phyloP scores from a whole-genome alignment of 30 jellyfish, hydroid and myxozoan species.

The Catostylus mosaicus region DNA sequence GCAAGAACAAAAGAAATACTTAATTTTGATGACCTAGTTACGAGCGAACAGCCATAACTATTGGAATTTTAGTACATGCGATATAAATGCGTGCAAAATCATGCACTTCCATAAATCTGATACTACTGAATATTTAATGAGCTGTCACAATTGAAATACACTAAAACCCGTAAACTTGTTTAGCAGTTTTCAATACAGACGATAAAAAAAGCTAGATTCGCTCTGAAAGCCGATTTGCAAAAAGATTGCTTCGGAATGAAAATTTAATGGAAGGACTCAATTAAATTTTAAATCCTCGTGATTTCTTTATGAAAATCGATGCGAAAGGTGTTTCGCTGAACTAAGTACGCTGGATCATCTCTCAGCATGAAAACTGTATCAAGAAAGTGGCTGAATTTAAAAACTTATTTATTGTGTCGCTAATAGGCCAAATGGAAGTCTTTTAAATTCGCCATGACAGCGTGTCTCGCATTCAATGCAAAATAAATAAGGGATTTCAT shows the following conservation, averaged over 20 bases:
- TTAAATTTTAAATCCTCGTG: conserved; percentile 51
- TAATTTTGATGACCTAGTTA: conserved; percentile 20
- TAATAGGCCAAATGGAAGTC: conserved; percentile 20
- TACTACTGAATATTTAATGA: conserved; percentile 24
- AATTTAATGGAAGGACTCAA: conserved; percentile 60
- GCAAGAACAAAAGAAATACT: conserved; percentile 3
- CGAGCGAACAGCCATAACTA: conserved; percentile 36
- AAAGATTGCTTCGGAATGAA: conserved; percentile 62
- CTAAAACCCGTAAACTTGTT: conserved; percentile 65
- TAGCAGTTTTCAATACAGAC: conserved; percentile 52
- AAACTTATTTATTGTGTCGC: conserved; percentile 27
- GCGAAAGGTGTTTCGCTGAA: conserved; percentile 40
- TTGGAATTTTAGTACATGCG: conserved; percentile 27
- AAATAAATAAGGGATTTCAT: conserved; percentile 17
- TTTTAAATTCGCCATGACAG: conserved; percentile 41
- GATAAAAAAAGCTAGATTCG: conserved; percentile 62
- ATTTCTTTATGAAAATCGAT: conserved; percentile 50
- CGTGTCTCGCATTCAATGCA: conserved; percentile 27
- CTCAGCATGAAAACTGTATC: conserved; percentile 54
- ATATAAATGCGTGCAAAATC: conserved; percentile 4
- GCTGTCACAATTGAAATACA: conserved; percentile 44
- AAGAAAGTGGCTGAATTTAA: background rate
- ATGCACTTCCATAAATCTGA: conserved; percentile 47
- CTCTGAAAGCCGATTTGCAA: conserved; percentile 74
- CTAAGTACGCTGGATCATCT: conserved; percentile 40